Percentiles rank a stretch among this genome's conserved stretches.
Evolutionary conservation across 2,797 vertebrate species (phyloP).

Genomic region (Pogonophryne albipinna): DNA sequence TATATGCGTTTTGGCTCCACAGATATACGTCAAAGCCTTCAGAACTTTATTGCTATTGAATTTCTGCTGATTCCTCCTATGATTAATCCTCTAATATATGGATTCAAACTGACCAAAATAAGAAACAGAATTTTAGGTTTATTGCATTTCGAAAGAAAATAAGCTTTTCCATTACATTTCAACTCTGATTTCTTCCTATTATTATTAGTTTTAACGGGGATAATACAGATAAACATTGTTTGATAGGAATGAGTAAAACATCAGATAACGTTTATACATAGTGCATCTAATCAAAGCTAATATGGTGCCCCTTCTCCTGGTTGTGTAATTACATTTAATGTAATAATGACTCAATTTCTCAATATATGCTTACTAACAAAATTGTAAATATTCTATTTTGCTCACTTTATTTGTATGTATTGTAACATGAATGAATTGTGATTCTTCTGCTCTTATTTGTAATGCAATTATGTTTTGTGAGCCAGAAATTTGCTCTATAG

Average conservation of each 20-base stretch:
- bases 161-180: not conserved
- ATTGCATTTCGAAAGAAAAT: not conserved
- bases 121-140: slow-evolving; percentile 54
- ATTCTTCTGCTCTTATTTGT: no score
- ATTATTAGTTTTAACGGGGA: not conserved
- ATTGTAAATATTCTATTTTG: no score
- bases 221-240: not conserved
- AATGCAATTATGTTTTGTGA: no score
- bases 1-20: slow-evolving; percentile 41
- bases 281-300: not conserved
- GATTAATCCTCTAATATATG: slow-evolving; percentile 76
- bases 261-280: not conserved
- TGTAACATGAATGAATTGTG: no score
- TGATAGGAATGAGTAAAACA: not conserved
- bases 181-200: not conserved
- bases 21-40: slow-evolving; percentile 43
- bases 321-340: not conserved
- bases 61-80: slow-evolving; percentile 75
- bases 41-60: slow-evolving; percentile 62
- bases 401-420: no score
- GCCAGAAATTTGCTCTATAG: no score
- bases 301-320: not conserved
- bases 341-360: not conserved
- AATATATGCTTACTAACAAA: not conserved
- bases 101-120: slow-evolving; percentile 70